phyloP scores from a whole-genome alignment of 2,113 vertebrate species.

The Oophaga pumilio region DNA sequence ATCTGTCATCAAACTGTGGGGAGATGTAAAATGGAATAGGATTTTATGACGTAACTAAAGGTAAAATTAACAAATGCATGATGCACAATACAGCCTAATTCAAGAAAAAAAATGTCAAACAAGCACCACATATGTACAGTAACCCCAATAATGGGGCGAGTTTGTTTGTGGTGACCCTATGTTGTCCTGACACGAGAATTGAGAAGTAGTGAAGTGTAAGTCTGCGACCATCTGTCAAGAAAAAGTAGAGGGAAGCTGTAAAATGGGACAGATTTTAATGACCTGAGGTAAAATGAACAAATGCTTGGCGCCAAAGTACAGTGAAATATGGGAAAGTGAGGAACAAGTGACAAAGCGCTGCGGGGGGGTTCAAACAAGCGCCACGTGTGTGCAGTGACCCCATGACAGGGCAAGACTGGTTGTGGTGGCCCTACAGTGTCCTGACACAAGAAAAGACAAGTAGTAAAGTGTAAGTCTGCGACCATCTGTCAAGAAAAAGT shows the following conservation, averaged over 20 bases:
- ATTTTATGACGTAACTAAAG: background rate
- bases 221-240: background rate
- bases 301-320: background rate
- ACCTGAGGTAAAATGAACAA: background rate
- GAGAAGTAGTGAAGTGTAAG: background rate
- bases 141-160: no score
- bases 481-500: background rate
- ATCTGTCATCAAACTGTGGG: background rate
- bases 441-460: no score
- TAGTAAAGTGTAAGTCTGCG: background rate
- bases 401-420: no score
- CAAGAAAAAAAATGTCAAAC: background rate
- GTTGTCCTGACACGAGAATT: no score
- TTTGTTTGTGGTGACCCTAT: no score
- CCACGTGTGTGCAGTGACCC: background rate
- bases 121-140: no score
- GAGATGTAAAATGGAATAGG: background rate
- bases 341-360: background rate
- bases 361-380: background rate
- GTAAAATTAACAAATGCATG: background rate
- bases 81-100: background rate
- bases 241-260: background rate
- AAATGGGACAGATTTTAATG: background rate
- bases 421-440: background rate
- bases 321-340: background rate